phyloP scores from a whole-genome alignment of 2,888 invertebrate genomes.

The Acrocyrtus sp. region DNA sequence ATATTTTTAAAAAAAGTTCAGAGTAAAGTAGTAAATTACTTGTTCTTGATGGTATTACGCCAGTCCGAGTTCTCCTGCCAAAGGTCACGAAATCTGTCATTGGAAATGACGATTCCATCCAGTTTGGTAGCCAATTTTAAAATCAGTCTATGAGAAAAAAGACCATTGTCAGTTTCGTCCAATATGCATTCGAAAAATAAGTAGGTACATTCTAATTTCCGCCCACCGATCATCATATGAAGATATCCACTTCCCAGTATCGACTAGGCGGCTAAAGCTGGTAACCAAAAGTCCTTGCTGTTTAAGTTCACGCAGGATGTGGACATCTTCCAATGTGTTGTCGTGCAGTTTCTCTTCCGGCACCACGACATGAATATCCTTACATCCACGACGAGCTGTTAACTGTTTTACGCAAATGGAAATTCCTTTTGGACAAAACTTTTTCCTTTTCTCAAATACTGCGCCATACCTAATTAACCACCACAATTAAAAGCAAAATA shows the following conservation, averaged over 20 bases:
- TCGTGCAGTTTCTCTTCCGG: neutral
- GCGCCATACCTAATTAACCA: no score
- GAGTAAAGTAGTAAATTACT: no score
- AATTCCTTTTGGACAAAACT: no score
- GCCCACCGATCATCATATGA: slow-evolving; percentile 33
- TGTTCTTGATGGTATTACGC: slow-evolving; percentile 5
- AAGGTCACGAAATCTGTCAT: slow-evolving; percentile 20
- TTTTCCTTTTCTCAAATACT: no score
- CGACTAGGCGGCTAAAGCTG: neutral
- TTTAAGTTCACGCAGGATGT: neutral
- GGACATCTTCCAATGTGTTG: neutral
- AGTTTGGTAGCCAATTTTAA: slow-evolving; percentile 5
- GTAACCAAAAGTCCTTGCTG: neutral
- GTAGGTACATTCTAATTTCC: no score
- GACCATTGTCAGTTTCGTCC: no score
- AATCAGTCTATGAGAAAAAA: no score
- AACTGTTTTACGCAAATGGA: slow-evolving; percentile 20
- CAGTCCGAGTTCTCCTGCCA: neutral
- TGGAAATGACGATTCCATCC: slow-evolving; percentile 21
- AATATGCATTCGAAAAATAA: no score
- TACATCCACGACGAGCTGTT: slow-evolving; percentile 1
- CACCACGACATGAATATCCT: slow-evolving; percentile 14
- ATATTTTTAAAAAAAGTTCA: no score
- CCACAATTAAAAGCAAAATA: no score
- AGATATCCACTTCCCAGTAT: neutral